These are phyloP conservation scores for Theodoxus fluviatilis DNA, from an alignment of 2,888 invertebrate genomes.

Conservation along the genomic window DNA sequence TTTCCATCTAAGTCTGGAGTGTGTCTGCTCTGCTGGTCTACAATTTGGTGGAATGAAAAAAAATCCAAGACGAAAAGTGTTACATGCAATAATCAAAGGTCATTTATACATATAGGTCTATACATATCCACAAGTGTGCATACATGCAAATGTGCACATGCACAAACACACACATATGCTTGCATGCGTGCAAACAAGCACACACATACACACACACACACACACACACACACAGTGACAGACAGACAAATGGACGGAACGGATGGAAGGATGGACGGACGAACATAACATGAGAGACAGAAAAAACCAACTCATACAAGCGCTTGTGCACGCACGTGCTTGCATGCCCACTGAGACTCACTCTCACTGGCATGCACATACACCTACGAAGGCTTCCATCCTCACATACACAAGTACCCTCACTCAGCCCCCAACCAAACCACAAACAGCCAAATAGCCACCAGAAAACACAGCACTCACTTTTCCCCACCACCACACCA, in stretches of 20 bases:
- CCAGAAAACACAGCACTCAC: conserved; percentile 42
- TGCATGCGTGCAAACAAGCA: neutral
- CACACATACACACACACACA: too few relatives aligned
- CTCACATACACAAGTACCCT: too few relatives aligned
- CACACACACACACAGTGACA: conserved; percentile 1
- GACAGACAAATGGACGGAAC: neutral
- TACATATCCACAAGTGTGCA: conserved; percentile 16
- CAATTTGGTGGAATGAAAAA: too few relatives aligned
- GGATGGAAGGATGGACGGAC: neutral
- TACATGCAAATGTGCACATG: conserved; percentile 6
- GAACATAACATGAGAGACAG: neutral
- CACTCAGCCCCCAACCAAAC: neutral
- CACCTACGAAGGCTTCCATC: too few relatives aligned
- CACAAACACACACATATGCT: conserved; percentile 9
- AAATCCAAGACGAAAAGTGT: too few relatives aligned
- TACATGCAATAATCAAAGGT: too few relatives aligned
- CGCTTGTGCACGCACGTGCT: too few relatives aligned
- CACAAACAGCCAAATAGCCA: neutral
- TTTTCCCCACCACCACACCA: conserved; percentile 59
- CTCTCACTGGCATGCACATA: too few relatives aligned
- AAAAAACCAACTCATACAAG: too few relatives aligned
- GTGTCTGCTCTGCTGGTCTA: too few relatives aligned
- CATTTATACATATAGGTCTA: neutral
- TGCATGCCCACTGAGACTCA: too few relatives aligned
- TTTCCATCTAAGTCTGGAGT: too few relatives aligned